These are phyloP conservation scores for Cichlasoma orientale DNA, from an alignment of 2,797 vertebrate genomes.

Conservation along the genomic window DNA sequence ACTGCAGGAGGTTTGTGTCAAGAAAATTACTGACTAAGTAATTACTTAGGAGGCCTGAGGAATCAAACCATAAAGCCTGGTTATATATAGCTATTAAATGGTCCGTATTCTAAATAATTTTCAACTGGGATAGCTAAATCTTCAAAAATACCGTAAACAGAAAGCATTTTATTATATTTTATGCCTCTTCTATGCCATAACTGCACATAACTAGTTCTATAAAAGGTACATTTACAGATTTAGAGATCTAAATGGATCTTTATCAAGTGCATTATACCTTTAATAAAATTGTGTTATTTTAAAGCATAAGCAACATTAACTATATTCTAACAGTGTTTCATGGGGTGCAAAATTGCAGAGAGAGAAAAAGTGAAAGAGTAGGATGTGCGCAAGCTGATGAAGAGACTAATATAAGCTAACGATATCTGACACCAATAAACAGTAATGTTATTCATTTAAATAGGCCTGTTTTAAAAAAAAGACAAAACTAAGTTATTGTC, in stretches of 20 bases:
- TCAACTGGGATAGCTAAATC: not conserved
- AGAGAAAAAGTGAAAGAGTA: not conserved
- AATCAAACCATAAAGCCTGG: slow-evolving; percentile 17
- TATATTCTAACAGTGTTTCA: not conserved
- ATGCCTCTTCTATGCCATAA: not conserved
- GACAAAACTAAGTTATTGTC: not conserved
- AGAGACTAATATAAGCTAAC: not conserved
- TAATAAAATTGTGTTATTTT: not conserved
- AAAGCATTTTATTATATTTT: not conserved
- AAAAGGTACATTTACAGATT: too few species aligned
- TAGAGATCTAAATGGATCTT: not conserved
- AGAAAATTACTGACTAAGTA: not conserved
- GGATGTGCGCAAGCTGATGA: not conserved
- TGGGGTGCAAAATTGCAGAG: not conserved
- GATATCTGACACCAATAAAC: not conserved
- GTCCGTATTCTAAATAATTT: not conserved
- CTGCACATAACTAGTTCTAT: not conserved
- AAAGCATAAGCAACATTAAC: not conserved
- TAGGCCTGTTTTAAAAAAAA: not conserved
- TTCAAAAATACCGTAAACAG: not conserved
- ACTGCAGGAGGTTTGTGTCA: not conserved
- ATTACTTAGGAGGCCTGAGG: not conserved
- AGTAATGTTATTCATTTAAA: not conserved
- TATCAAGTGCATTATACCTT: not conserved
- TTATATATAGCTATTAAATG: slow-evolving; percentile 4